A percentile compares a stretch with the other conserved stretches of the same genome.
These are phyloP conservation scores for Trachelipus rathkii DNA, from an alignment of 1,140 invertebrate species.

Conservation along the genomic window DNA sequence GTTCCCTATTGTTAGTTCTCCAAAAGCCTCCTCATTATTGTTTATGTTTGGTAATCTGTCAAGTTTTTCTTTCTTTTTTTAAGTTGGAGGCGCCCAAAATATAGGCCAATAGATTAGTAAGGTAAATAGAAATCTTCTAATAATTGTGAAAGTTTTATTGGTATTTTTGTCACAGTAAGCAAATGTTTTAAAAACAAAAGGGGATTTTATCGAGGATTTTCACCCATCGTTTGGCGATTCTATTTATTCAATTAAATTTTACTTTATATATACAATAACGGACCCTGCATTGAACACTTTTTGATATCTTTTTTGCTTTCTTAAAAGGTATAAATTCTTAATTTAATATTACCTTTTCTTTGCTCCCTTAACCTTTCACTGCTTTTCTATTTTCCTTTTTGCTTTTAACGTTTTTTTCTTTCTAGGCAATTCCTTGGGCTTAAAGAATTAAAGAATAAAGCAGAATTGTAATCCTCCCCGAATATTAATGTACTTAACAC, in stretches of 20 bases:
- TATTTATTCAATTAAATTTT: too few relatives aligned
- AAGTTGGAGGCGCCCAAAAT: background rate
- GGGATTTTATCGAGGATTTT: background rate
- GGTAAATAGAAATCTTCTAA: background rate
- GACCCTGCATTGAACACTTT: too few relatives aligned
- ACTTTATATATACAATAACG: too few relatives aligned
- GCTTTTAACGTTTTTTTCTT: too few relatives aligned
- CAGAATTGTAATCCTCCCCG: too few relatives aligned
- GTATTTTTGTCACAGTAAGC: background rate
- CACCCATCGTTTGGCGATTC: background rate
- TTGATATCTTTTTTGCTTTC: background rate
- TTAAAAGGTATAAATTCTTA: background rate
- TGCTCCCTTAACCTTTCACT: background rate
- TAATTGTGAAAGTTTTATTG: background rate
- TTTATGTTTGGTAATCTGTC: background rate
- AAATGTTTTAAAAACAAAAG: background rate
- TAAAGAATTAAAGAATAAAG: too few relatives aligned
- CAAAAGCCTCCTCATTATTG: conserved; percentile 7
- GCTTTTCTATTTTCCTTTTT: too few relatives aligned
- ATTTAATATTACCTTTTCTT: background rate
- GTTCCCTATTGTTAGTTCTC: conserved; percentile 9
- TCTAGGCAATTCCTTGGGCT: too few relatives aligned
- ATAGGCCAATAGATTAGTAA: conserved; percentile 1
- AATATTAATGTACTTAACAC: too few relatives aligned
- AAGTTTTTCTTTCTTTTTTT: background rate